Evolutionary conservation across 2,797 vertebrate genomes (phyloP).

Genomic region (Ammospiza maritima): DNA sequence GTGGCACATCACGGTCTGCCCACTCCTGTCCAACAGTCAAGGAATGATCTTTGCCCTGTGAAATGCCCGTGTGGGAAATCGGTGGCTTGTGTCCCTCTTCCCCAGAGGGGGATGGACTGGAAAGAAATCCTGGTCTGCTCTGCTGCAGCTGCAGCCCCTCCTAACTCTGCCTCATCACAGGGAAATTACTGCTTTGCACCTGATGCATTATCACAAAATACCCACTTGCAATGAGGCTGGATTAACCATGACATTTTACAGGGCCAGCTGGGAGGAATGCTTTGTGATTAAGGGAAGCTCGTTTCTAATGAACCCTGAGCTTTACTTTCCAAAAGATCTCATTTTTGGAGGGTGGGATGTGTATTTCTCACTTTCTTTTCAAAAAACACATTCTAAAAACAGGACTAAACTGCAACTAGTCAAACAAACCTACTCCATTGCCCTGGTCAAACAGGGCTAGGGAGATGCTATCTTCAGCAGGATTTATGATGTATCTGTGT

Average conservation of each 20-base stretch:
- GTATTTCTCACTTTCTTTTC: background rate
- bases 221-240: background rate
- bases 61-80: background rate
- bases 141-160: background rate
- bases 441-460: background rate
- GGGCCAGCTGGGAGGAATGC: slow-evolving; percentile 19
- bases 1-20: background rate
- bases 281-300: slow-evolving; percentile 2
- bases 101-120: too few relatives aligned
- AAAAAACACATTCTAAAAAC: background rate
- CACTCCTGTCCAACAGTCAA: background rate
- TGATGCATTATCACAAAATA: slow-evolving; percentile 46
- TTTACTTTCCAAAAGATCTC: background rate
- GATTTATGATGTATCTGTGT: background rate
- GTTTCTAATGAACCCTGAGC: background rate
- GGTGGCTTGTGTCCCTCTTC: background rate
- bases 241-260: slow-evolving; percentile 45
- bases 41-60: background rate
- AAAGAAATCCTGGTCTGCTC: background rate
- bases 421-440: background rate
- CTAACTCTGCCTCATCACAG: background rate
- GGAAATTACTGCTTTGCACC: slow-evolving; percentile 37
- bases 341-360: background rate
- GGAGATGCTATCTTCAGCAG: background rate
- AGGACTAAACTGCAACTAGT: background rate